phyloP scores from a whole-genome alignment of 2,797 vertebrate genomes.

The Syndactyla subalaris region DNA sequence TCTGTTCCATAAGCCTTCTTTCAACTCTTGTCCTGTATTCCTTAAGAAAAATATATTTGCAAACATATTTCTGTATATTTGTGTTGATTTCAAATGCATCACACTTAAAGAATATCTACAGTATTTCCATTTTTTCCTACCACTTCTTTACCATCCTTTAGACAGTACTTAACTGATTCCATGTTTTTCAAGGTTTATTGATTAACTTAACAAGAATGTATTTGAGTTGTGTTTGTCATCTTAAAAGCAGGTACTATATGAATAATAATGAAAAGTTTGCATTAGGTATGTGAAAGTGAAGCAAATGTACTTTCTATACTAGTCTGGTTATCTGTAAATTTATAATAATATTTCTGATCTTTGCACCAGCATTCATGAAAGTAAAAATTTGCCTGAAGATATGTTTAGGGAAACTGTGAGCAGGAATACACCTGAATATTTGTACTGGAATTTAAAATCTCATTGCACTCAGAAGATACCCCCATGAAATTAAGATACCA shows the following conservation, averaged over 20 bases:
- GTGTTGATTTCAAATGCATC: neutral
- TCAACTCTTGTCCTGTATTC: neutral
- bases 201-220: neutral
- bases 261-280: neutral
- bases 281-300: neutral
- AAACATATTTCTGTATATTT: neutral
- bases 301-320: neutral
- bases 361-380: neutral
- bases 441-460: neutral
- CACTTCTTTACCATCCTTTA: neutral
- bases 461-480: neutral
- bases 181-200: neutral
- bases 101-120: neutral
- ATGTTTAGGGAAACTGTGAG: neutral
- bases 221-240: neutral
- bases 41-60: neutral
- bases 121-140: neutral
- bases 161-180: neutral
- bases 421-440: neutral
- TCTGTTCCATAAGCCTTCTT: neutral
- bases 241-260: neutral
- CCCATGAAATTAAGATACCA: fast-evolving
- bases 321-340: neutral
- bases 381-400: neutral
- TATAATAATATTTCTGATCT: neutral